A percentile compares a stretch with the other conserved stretches of the same genome.
phyloP scores from a whole-genome alignment of 2,888 invertebrate genomes.

The Leptothorax acervorum region DNA sequence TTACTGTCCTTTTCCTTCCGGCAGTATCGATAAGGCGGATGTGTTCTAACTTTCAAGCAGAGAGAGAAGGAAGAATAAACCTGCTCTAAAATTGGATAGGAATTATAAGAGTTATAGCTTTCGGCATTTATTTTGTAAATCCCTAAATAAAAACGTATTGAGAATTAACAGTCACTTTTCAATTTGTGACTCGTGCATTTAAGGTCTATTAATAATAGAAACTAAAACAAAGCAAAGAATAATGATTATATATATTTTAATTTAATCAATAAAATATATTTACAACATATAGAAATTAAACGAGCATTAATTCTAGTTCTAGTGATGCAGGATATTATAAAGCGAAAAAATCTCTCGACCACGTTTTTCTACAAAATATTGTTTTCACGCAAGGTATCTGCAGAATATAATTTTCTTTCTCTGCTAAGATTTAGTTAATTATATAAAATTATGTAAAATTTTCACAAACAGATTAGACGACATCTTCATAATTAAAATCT shows the following conservation, averaged over 20 bases:
- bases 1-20: background rate
- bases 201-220: background rate
- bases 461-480: background rate
- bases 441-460: background rate
- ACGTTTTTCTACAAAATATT: background rate
- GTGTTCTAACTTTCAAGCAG: slow-evolving; percentile 25
- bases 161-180: background rate
- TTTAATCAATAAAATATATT: background rate
- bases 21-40: slow-evolving; percentile 12
- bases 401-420: background rate
- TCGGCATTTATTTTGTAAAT: background rate
- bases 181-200: background rate
- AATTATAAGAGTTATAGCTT: background rate
- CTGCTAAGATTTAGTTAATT: background rate
- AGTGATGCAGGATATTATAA: background rate
- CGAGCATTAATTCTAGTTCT: background rate
- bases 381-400: background rate
- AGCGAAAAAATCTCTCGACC: background rate
- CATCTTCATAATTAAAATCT: background rate
- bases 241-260: background rate
- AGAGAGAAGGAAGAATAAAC: background rate
- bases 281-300: background rate
- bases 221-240: background rate
- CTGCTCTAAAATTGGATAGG: background rate
- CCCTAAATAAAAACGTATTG: background rate